Evolutionary conservation across 1,140 invertebrate species (phyloP).

Genomic region (Ridgeia piscesae): DNA sequence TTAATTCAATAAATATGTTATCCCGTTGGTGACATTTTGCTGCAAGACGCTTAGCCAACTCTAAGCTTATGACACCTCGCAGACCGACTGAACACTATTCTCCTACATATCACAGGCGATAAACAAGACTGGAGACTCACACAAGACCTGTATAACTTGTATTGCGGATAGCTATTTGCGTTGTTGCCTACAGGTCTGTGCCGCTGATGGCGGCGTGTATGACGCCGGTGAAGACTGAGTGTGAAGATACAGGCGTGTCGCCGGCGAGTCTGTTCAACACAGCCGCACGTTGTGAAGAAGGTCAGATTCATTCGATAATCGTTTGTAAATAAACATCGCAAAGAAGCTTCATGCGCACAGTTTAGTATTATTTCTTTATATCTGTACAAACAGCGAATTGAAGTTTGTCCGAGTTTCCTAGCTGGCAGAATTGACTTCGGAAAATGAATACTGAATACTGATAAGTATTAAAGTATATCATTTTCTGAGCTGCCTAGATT

Average conservation of each 20-base stretch:
- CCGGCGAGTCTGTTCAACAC: neutral
- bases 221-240: neutral
- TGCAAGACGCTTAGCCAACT: no score
- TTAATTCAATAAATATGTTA: no score
- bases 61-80: no score
- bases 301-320: neutral
- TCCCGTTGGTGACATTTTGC: no score
- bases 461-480: no score
- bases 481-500: no score
- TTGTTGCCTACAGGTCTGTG: neutral
- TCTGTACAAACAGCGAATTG: neutral
- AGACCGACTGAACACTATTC: no score
- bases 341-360: neutral
- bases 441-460: no score
- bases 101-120: no score
- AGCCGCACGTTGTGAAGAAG: neutral
- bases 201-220: neutral
- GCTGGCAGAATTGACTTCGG: no score
- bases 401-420: neutral
- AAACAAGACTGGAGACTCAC: no score
- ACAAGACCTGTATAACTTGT: no score
- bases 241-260: neutral
- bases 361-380: neutral
- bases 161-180: neutral
- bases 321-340: neutral